Base-by-base conservation (phyloP, 1,140 invertebrate genomes). In the Armadillidium nasatum region DNA sequence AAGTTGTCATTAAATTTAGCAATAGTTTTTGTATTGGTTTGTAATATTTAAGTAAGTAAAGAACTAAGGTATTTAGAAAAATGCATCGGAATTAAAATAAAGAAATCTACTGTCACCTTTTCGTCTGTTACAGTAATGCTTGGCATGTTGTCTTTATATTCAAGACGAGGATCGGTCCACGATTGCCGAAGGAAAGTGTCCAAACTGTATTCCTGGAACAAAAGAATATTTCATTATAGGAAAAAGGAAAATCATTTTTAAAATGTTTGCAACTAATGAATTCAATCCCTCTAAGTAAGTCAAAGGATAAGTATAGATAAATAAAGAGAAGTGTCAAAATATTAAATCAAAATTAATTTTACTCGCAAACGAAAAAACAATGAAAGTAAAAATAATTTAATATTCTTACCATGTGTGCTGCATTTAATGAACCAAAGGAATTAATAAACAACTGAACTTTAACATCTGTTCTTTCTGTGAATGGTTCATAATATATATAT, bases 121-220 rank as follows among this genome's bases (percentile, higher is more conserved):
- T 23, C 13, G 67, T 75, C 73, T 0, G 45, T 22, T 1, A 75
- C 43, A 54, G 60, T 75, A 67, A 75, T 60, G 11, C 69, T 43
- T n/a, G 66, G 23, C 13, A 23, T 22, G 33, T 22, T 22, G 22
- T 75, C 73, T 60, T 67, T 66, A 67, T 75, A 75, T 19, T 46
- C 73, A 0, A 75, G 73, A 45, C 89, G 82, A 4, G 85, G 83
- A 83, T 90, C 89, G 13, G 82, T 83, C 89, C 89, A 90, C 44
- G 82, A 82, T 81, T 90, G 89, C 0, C 89, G 84, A 78, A 90
- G 88, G 83, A 90, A 90, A 68, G 88, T 87, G 81, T 90, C 89
- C 85, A 90, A 87, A 23, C 86, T 87, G 82, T 89, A 90, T 44
- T 85, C 84, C 88, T 89, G 81, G 15, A 82, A 82, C 69, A 71